phyloP scores from a whole-genome alignment of 2,888 invertebrate genomes.

The Cephus spinipes region DNA sequence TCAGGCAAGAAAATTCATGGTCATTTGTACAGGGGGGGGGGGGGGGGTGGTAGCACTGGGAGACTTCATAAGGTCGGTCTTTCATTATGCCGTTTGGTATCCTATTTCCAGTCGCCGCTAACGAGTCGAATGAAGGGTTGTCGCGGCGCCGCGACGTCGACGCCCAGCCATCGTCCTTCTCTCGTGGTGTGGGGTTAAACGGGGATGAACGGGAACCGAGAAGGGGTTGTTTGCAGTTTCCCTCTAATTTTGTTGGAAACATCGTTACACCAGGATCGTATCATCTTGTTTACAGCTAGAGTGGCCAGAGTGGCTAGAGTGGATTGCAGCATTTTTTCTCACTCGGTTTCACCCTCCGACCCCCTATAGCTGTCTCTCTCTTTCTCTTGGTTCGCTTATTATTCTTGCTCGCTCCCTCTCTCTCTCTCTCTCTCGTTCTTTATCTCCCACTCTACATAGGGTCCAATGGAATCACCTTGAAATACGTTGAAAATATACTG shows the following conservation, averaged over 20 bases:
- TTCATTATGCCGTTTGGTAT: slow-evolving; percentile 57
- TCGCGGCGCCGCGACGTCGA: slow-evolving; percentile 37
- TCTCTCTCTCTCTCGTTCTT: not conserved
- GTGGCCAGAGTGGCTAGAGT: slow-evolving; percentile 14
- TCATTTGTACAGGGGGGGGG: too few species aligned
- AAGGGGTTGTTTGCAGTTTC: slow-evolving; percentile 60
- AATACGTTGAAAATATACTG: too few species aligned
- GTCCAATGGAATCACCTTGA: not conserved
- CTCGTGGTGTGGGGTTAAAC: slow-evolving; percentile 46
- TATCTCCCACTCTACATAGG: not conserved
- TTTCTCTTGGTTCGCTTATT: not conserved
- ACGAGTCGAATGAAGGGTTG: slow-evolving; percentile 61
- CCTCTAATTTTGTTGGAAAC: slow-evolving; percentile 61
- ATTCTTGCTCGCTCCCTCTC: not conserved
- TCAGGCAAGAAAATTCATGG: too few species aligned
- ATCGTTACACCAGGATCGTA: slow-evolving; percentile 59
- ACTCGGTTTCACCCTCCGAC: slow-evolving; percentile 32
- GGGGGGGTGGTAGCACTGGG: too few species aligned
- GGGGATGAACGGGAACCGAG: slow-evolving; percentile 52
- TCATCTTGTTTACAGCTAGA: slow-evolving; percentile 54
- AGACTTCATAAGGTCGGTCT: slow-evolving; percentile 46
- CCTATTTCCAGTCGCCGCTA: slow-evolving; percentile 56
- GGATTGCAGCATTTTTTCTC: slow-evolving; percentile 31
- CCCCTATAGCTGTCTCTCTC: not conserved
- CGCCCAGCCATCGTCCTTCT: not conserved